Base-by-base conservation (phyloP, 2,797 vertebrate genomes). In the Anniella stebbinsi region DNA sequence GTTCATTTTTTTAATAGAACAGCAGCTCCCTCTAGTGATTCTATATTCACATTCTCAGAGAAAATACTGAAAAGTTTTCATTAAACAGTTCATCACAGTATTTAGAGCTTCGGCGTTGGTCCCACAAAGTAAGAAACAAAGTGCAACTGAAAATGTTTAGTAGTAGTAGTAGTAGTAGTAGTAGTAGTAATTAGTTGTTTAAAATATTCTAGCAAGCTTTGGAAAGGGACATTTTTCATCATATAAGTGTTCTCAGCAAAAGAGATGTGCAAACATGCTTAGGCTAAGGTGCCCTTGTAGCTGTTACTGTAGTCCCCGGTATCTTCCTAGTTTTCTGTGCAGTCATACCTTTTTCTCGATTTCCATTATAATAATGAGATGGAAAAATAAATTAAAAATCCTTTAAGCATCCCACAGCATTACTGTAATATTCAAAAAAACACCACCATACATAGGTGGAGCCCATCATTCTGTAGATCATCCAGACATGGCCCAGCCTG, bases 21-120 rank as follows among this genome's bases (percentile, higher is more conserved):
- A 95, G 94, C 97, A 97, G 97, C 97, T 89, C 97, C 97, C 97
- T 97, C 97, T 98, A 96, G 96, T 95, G 97, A 89, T 94, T 54
- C 77, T 60, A 18, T 6, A 8, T 48, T 48, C 54, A 18, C 41
- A 83, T 83, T 84, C n/a, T 60, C 3, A 66, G 1, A 80, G 12
- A 75, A 11, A 57, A 9, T 25, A 25, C 33, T 66, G 80, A 54
- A 84, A 89, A 76, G 41, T 83, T 69, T 66, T 83, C 7, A 38
- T 66, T 5, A 28, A 82, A 69, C 25, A 63, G 21, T n/a, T n/a
- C 63, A 1, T 25, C 15, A 2, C 63, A 33, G 28, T 18, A 25
- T 17, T 70, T 45, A 90, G 84, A 75, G 1, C 67, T 92, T 45
- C 72, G 12, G 77, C 70, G 11, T 88, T 88, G 70, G 36, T 36